phyloP scores from a whole-genome alignment of 2,888 invertebrate genomes.

The Omphaloscelis lunosa region DNA sequence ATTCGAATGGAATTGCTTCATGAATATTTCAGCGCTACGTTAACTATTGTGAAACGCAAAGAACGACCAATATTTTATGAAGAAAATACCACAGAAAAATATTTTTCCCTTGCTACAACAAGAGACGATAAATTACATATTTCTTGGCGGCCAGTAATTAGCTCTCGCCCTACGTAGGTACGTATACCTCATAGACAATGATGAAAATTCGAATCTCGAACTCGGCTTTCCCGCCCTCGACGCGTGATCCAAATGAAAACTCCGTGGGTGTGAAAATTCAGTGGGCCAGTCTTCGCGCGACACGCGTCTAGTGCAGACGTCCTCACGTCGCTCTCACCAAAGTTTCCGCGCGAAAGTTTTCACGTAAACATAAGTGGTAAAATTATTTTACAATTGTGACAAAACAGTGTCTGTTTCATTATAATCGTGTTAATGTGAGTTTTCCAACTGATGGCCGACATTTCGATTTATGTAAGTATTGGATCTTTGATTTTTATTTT shows the following conservation, averaged over 20 bases:
- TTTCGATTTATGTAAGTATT: conserved; percentile 63
- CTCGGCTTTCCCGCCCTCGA: conserved; percentile 79
- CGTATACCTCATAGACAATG: conserved; percentile 69
- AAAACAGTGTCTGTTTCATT: conserved; percentile 71
- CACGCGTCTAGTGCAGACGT: conserved; percentile 76
- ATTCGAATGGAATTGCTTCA: neutral
- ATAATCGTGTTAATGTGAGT: conserved; percentile 73
- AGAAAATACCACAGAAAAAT: conserved; percentile 21
- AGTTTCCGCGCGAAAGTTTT: conserved; percentile 83
- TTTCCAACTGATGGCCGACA: conserved; percentile 53
- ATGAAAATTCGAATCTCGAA: conserved; percentile 74
- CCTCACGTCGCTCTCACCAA: conserved; percentile 64
- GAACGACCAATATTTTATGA: neutral
- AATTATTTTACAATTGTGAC: conserved; percentile 69
- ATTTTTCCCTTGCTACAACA: conserved; percentile 2
- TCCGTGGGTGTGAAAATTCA: conserved; percentile 75
- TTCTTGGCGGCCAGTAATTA: conserved; percentile 48
- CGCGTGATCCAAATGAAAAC: conserved; percentile 80
- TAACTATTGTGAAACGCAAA: conserved; percentile 18
- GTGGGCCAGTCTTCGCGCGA: conserved; percentile 76
- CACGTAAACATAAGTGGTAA: conserved; percentile 66
- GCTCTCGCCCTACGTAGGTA: conserved; percentile 33
- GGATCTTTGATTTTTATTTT: conserved; percentile 46
- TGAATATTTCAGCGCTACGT: conserved; percentile 17
- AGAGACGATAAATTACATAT: conserved; percentile 25